Conservation (phyloP, 2,113 vertebrate genomes). For the Choloepus hoffmanni region DNA sequence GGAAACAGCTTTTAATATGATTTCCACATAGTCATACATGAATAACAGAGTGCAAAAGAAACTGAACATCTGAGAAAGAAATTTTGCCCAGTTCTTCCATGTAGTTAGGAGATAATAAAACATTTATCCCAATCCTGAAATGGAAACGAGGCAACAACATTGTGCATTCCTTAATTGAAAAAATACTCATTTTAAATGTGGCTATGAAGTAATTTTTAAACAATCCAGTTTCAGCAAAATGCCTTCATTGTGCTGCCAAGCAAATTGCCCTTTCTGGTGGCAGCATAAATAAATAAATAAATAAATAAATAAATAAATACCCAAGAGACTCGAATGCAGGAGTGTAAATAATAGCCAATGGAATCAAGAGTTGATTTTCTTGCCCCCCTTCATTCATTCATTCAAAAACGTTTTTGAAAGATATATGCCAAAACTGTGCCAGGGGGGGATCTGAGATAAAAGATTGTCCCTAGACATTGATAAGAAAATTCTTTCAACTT, state of each 20-base stretch:
- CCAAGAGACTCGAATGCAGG: neutral
- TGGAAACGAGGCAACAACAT: neutral
- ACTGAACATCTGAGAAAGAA: neutral
- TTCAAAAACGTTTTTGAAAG: neutral
- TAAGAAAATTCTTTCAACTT: neutral
- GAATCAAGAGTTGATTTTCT: neutral
- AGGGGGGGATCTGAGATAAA: neutral
- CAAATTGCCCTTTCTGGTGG: neutral
- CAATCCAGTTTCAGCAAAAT: neutral
- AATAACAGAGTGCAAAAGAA: neutral
- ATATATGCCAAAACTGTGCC: neutral
- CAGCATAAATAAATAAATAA: neutral
- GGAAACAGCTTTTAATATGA: neutral
- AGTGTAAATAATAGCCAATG: neutral
- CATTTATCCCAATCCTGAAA: neutral
- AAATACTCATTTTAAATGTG: neutral
- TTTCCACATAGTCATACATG: neutral
- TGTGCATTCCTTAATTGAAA: neutral
- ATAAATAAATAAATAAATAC: neutral
- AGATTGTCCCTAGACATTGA: neutral
- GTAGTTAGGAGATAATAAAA: constrained; percentile 34
- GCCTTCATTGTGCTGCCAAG: neutral
- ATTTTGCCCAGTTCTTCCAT: neutral
- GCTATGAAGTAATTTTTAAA: neutral
- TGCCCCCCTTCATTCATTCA: neutral